Evolutionary conservation across 2,113 vertebrate species (phyloP).

Genomic region (Hyperopisus bebe): DNA sequence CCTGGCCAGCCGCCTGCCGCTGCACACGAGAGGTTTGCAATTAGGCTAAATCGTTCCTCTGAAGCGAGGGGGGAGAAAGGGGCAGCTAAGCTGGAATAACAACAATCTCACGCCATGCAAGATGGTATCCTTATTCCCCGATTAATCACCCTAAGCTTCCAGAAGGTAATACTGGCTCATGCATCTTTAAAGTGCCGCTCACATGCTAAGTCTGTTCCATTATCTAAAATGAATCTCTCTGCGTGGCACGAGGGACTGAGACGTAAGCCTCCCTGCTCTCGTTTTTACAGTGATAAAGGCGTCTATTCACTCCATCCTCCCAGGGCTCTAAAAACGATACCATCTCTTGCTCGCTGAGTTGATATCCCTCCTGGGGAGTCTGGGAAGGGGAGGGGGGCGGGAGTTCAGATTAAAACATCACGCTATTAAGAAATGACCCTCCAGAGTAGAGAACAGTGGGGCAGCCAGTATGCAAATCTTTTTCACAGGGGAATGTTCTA

Average conservation of each 20-base stretch:
- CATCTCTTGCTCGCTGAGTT: not conserved
- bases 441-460: not conserved
- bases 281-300: not conserved
- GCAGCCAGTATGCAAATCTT: not conserved
- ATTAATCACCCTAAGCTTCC: not conserved
- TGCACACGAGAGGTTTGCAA: not conserved
- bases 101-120: not conserved
- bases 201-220: not conserved
- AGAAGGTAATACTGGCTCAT: conserved; percentile 5
- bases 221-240: conserved; percentile 18
- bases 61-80: not conserved
- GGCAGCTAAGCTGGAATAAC: not conserved
- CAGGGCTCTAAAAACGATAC: conserved; percentile 7
- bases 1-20: not conserved
- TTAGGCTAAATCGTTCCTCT: not conserved
- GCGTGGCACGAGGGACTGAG: not conserved
- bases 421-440: conserved; percentile 1
- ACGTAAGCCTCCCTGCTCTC: not conserved
- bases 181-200: not conserved
- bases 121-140: conserved; percentile 3
- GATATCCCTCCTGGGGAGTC: not conserved
- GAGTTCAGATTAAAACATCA: conserved; percentile 5
- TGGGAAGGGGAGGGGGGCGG: not conserved
- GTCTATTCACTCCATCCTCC: not conserved
- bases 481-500: not conserved